Conservation (phyloP, 1,140 invertebrate species). For the Dendrolimus kikuchii region DNA sequence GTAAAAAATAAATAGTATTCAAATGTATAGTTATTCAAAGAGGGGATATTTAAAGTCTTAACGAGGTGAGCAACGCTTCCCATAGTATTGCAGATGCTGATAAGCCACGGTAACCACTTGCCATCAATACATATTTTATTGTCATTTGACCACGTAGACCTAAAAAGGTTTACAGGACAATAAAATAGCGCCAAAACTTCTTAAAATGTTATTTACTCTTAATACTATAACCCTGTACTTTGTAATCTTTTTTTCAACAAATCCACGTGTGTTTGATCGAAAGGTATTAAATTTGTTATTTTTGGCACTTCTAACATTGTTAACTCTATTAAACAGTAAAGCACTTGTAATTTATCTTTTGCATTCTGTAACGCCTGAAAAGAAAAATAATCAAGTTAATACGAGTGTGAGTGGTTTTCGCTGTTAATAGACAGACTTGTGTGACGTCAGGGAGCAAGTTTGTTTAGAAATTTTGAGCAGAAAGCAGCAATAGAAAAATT, state of each 20-base stretch:
- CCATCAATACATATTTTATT: too few species aligned
- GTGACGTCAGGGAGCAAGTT: too few species aligned
- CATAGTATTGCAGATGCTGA: too few species aligned
- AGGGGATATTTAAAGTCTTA: too few species aligned
- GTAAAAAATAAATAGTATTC: too few species aligned
- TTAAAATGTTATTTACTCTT: conserved; percentile 1
- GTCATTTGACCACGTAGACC: too few species aligned
- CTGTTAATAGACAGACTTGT: background rate
- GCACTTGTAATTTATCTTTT: conserved; percentile 40
- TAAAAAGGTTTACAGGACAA: too few species aligned
- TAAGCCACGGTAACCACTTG: too few species aligned
- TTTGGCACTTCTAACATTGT: conserved; percentile 38
- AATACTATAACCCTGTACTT: background rate
- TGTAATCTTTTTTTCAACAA: conserved; percentile 24
- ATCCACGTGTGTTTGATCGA: conserved; percentile 28
- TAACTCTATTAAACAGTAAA: conserved; percentile 54
- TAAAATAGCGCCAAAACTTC: conserved; percentile 11
- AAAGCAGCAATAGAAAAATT: too few species aligned
- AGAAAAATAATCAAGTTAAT: conserved; percentile 7
- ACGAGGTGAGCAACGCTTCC: too few species aligned
- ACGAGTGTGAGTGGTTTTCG: background rate
- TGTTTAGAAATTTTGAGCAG: too few species aligned
- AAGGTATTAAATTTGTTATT: conserved; percentile 44
- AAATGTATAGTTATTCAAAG: too few species aligned
- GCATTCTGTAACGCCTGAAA: conserved; percentile 54